These are phyloP conservation scores for Holacanthus passer DNA, from an alignment of 2,113 vertebrate species.

Conservation along the genomic window DNA sequence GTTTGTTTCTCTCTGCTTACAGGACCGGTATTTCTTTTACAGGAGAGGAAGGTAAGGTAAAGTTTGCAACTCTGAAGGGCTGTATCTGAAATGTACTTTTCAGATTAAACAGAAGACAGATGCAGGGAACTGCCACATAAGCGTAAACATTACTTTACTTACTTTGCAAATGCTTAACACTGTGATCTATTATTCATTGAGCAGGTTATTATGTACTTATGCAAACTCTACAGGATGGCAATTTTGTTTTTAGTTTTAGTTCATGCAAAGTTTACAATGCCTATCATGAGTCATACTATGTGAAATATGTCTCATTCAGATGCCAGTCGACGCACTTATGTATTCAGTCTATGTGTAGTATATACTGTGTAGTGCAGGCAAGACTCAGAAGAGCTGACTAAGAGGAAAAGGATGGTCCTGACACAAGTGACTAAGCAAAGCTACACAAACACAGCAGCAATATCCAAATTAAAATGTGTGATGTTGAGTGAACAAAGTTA, in stretches of 20 bases:
- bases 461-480: slow-evolving; percentile 16
- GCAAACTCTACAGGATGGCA: neutral
- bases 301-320: neutral
- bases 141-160: neutral
- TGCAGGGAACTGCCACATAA: neutral
- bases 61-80: neutral
- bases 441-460: neutral
- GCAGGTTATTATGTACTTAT: neutral
- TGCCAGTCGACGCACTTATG: too few species aligned
- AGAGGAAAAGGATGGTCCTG: neutral
- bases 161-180: slow-evolving; percentile 15
- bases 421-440: slow-evolving; percentile 5
- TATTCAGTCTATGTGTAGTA: too few species aligned
- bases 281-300: too few species aligned
- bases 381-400: too few species aligned
- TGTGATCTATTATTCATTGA: slow-evolving; percentile 36
- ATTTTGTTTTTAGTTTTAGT: neutral
- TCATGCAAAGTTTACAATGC: neutral
- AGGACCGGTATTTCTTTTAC: neutral
- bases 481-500: slow-evolving; percentile 2
- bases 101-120: slow-evolving; percentile 1
- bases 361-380: too few species aligned
- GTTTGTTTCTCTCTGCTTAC: neutral
- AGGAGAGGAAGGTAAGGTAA: slow-evolving; percentile 9
- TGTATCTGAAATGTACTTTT: neutral